These are phyloP conservation scores for Hylyphantes graminicola DNA, from an alignment of 1,140 invertebrate genomes.

Conservation along the genomic window DNA sequence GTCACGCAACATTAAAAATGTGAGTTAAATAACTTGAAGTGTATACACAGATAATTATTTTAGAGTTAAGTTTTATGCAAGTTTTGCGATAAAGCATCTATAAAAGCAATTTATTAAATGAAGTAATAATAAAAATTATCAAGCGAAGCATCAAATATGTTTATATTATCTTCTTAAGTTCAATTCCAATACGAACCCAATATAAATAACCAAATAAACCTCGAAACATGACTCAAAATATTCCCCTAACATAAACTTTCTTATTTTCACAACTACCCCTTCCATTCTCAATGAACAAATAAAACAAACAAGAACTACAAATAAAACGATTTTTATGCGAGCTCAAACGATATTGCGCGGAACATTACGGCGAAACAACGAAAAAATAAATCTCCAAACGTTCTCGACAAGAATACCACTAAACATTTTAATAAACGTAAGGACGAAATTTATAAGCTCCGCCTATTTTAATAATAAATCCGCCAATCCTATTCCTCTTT, in stretches of 20 bases:
- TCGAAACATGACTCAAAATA: not conserved
- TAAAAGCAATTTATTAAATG: no score
- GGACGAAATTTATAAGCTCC: slow-evolving; percentile 45
- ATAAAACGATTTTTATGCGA: slow-evolving; percentile 28
- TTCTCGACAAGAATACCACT: not conserved
- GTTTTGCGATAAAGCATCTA: no score
- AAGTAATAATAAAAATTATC: no score
- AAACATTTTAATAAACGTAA: slow-evolving; percentile 57
- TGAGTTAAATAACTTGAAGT: no score
- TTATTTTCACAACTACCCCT: not conserved
- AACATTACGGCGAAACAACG: not conserved
- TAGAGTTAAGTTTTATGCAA: no score
- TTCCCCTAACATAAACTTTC: not conserved
- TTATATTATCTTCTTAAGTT: no score
- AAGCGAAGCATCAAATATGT: no score
- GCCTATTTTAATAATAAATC: slow-evolving; percentile 52
- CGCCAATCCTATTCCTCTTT: slow-evolving; percentile 28
- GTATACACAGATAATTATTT: no score
- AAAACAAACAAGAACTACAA: slow-evolving; percentile 21
- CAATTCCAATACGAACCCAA: no score
- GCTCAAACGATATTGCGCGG: not conserved
- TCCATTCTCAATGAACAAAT: slow-evolving; percentile 15
- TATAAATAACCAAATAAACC: not conserved
- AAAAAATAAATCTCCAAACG: slow-evolving; percentile 8
- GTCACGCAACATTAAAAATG: no score